Conservation (phyloP, 2,113 vertebrate species). For the Planiliza haematocheilus region DNA sequence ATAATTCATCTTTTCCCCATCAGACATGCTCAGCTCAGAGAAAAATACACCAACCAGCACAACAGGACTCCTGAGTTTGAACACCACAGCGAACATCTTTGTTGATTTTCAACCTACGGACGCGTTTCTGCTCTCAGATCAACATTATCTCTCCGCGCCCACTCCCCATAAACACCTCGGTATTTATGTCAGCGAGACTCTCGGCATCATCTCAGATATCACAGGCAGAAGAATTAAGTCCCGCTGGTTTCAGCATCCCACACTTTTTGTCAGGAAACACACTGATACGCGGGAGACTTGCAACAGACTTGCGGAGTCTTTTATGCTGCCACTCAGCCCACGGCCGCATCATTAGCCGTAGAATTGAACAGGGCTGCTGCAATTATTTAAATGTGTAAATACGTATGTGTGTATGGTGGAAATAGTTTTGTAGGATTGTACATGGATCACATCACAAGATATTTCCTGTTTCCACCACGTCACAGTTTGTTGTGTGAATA, state of each 20-base stretch:
- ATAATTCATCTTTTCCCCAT: too few relatives aligned
- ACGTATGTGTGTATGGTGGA: too few relatives aligned
- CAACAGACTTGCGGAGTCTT: neutral
- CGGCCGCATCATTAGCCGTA: slow-evolving; percentile 1
- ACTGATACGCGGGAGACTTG: slow-evolving; percentile 3
- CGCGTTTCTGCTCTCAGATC: neutral
- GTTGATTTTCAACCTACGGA: slow-evolving; percentile 3
- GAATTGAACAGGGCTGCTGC: slow-evolving; percentile 1
- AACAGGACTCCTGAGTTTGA: too few relatives aligned
- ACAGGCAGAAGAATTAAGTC: slow-evolving; percentile 15
- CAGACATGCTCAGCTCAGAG: too few relatives aligned
- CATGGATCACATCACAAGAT: neutral
- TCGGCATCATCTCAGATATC: neutral
- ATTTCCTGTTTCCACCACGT: too few relatives aligned
- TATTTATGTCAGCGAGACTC: too few relatives aligned
- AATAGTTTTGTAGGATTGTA: neutral
- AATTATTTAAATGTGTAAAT: too few relatives aligned
- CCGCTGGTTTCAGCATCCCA: slow-evolving; percentile 2
- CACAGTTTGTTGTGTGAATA: too few relatives aligned
- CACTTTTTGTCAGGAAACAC: neutral
- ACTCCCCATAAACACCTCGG: too few relatives aligned
- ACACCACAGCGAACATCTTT: too few relatives aligned
- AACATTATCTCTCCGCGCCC: neutral
- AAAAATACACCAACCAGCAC: too few relatives aligned
- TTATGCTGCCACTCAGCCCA: neutral